Percentiles rank a stretch among this genome's conserved stretches.
These are phyloP conservation scores for Drosophila tripunctata DNA, from an alignment of 2,888 invertebrate species.

Conservation along the genomic window DNA sequence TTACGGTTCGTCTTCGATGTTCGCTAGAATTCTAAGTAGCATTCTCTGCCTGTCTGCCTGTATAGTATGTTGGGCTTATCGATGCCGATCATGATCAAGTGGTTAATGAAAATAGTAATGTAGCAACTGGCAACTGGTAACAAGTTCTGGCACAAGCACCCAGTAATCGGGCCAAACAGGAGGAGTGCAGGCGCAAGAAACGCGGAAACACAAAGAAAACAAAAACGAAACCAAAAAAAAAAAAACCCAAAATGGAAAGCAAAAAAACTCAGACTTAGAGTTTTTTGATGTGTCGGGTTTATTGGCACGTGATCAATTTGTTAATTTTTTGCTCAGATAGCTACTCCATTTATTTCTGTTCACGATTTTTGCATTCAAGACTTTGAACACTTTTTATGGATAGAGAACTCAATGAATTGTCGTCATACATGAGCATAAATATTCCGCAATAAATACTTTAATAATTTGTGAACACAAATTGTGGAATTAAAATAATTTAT, in stretches of 20 bases:
- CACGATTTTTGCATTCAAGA: constrained; percentile 34
- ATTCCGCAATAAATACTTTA: background rate
- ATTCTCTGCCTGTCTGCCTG: too few species aligned
- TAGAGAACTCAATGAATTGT: constrained; percentile 19
- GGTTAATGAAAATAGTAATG: constrained; percentile 67
- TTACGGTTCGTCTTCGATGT: constrained; percentile 32
- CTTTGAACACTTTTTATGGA: background rate
- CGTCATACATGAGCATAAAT: constrained; percentile 9
- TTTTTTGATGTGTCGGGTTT: constrained; percentile 29
- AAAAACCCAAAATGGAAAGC: constrained; percentile 17
- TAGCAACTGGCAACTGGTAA: constrained; percentile 44
- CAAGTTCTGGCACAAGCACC: constrained; percentile 48
- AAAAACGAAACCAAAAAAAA: constrained; percentile 24
- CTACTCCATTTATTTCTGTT: constrained; percentile 42
- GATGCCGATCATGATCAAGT: constrained; percentile 71
- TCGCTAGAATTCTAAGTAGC: constrained; percentile 65
- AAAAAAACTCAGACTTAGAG: constrained; percentile 14
- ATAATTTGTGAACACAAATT: background rate
- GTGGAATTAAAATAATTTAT: too few species aligned
- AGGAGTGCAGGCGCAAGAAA: constrained; percentile 35
- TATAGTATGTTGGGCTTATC: constrained; percentile 41
- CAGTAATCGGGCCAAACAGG: constrained; percentile 18
- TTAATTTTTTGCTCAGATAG: constrained; percentile 30
- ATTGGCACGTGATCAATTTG: constrained; percentile 63
- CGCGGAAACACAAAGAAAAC: constrained; percentile 55